Base-by-base conservation (phyloP, 1,140 invertebrate species). In the Caenorhabditis latens region DNA sequence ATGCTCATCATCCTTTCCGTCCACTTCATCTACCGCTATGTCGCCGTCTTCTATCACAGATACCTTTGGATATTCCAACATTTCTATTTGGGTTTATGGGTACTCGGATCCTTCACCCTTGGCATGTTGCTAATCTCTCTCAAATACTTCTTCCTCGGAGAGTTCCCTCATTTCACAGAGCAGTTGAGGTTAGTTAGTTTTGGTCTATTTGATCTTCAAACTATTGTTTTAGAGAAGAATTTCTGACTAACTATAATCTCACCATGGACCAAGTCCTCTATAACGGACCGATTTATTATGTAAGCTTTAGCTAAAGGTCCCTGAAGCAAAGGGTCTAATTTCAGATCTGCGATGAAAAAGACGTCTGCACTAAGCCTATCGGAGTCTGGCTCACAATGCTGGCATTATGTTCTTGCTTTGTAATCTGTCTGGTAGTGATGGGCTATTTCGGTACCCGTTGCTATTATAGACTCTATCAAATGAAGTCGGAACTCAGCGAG, bases 1-100 rank as follows among this genome's bases (percentile, higher is more conserved):
- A 65, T 65, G 61, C 61, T 65, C 32, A 65, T 65, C 6, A 65
- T 65, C 16, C 61, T 65, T 4, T 65, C 61, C 11, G 61, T 65
- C n/a, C 61, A 65, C 16, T 65, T 65, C 24, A 65, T 65, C n/a
- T 65, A 65, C 32, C 61, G 61, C 32, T 65, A 40, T 24, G 61
- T 65, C 2, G 61, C 61, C 0, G 11, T 65, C 32, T 65, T 65
- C 11, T 42, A 65, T 65, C 61, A 65, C 11, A 8, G 61, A 42
- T 40, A 40, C 9, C 32, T 65, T 42, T 65, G 61, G 61, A 65
- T 65, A n/a, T 65, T 65, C 61, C 42, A 24, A 32, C 42, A 65
- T 0, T 65, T 65, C 24, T 65, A 65, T 16, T n/a, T 65, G 21
- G 32, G 11, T 9, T 11, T 65, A 8, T 65, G 61, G 61, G 61